These are phyloP conservation scores for Venustaconcha ellipsiformis DNA, from an alignment of 1,140 invertebrate species.

Conservation along the genomic window DNA sequence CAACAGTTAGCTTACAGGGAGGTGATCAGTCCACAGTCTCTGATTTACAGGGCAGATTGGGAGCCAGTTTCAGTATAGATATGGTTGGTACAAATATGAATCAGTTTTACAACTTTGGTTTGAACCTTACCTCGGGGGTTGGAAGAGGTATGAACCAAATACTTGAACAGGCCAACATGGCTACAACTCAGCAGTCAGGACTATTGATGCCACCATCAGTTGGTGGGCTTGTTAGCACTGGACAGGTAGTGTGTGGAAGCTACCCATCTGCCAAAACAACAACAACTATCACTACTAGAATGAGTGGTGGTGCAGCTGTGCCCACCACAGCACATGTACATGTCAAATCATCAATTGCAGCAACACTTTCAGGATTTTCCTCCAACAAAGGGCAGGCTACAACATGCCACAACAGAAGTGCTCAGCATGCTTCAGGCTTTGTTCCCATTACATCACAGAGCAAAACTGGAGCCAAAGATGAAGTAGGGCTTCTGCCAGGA, in stretches of 20 bases:
- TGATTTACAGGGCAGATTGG: background rate
- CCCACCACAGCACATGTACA: slow-evolving; percentile 11
- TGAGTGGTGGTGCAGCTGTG: slow-evolving; percentile 3
- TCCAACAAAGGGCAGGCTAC: slow-evolving; percentile 3
- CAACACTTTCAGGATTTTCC: background rate
- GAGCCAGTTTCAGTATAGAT: background rate
- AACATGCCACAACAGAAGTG: background rate
- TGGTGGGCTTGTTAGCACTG: background rate
- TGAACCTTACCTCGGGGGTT: slow-evolving; percentile 2
- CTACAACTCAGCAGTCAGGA: background rate
- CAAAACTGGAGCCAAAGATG: slow-evolving; percentile 3
- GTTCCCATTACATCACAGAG: background rate
- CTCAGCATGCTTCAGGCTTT: background rate
- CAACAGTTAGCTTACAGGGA: slow-evolving; percentile 6
- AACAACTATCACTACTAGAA: slow-evolving; percentile 16
- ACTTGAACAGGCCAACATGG: background rate
- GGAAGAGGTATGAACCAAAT: background rate
- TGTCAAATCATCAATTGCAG: background rate
- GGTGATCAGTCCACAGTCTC: slow-evolving; percentile 4
- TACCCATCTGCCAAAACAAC: slow-evolving; percentile 13
- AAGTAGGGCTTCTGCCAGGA: background rate
- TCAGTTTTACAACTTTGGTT: slow-evolving; percentile 1
- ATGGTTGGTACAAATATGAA: slow-evolving; percentile 1
- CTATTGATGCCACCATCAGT: slow-evolving; percentile 1
- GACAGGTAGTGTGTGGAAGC: background rate